Evolutionary conservation across 2,113 vertebrate species (phyloP).

Genomic region (Erpornis zantholeuca): DNA sequence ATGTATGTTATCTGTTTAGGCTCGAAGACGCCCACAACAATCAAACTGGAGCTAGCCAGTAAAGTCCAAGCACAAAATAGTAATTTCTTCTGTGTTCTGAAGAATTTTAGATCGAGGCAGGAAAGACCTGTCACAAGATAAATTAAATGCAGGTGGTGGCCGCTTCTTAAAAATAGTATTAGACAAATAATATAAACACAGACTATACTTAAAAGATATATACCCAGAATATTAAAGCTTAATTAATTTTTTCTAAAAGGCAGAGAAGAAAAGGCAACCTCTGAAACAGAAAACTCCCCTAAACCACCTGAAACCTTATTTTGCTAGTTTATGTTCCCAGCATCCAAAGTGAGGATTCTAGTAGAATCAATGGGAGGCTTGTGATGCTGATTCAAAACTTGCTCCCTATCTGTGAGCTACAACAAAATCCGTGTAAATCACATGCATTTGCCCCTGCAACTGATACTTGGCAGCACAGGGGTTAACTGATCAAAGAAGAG

Average conservation of each 20-base stretch:
- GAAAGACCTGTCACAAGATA: slow-evolving; percentile 29
- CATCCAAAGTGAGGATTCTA: neutral
- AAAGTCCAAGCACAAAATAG: slow-evolving; percentile 35
- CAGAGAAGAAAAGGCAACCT: neutral
- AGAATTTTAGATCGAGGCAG: slow-evolving; percentile 39
- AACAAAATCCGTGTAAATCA: neutral
- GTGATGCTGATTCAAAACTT: neutral
- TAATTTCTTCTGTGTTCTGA: slow-evolving; percentile 19
- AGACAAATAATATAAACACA: slow-evolving; percentile 34
- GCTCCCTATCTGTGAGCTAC: neutral
- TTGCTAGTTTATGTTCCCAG: neutral
- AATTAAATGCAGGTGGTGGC: slow-evolving; percentile 53
- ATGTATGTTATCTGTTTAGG: slow-evolving; percentile 34
- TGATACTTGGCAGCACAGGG: neutral
- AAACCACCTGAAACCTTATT: neutral
- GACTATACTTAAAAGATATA: neutral
- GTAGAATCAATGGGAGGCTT: neutral
- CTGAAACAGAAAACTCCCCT: neutral
- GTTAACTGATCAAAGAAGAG: neutral
- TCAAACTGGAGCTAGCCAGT: slow-evolving; percentile 22
- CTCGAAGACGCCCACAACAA: slow-evolving; percentile 47
- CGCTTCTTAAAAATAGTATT: slow-evolving; percentile 7
- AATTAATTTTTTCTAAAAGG: neutral
- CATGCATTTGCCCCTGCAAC: neutral
- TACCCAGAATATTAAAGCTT: neutral